phyloP scores from a whole-genome alignment of 2,113 vertebrate species.

The Solea solea region DNA sequence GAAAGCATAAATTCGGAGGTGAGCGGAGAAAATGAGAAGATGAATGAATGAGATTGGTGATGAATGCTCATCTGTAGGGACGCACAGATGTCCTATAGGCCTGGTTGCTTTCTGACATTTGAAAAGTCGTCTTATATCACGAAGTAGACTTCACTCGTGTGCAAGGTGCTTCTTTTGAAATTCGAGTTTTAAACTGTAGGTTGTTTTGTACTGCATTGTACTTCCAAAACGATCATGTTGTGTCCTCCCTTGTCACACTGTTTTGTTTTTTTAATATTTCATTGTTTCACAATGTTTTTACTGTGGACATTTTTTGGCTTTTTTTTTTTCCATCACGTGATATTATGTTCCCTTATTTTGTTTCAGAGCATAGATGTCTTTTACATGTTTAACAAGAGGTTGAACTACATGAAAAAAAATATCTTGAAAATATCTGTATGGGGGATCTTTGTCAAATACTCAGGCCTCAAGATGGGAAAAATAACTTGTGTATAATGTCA shows the following conservation, averaged over 20 bases:
- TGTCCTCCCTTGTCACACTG: constrained; percentile 20
- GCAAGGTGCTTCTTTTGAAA: constrained; percentile 65
- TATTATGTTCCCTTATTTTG: constrained; percentile 45
- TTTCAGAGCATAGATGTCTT: constrained; percentile 33
- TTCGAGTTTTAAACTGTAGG: constrained; percentile 55
- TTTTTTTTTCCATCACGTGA: constrained; percentile 24
- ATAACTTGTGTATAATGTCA: constrained; percentile 73
- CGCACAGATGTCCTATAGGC: constrained; percentile 39
- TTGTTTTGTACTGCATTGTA: constrained; percentile 65
- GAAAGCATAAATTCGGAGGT: constrained; percentile 44
- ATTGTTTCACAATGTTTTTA: constrained; percentile 44
- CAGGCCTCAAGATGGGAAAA: constrained; percentile 68
- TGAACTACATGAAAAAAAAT: constrained; percentile 46
- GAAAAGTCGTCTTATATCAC: constrained; percentile 59
- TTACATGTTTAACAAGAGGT: constrained; percentile 39
- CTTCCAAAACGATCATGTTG: constrained; percentile 57
- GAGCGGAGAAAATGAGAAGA: constrained; percentile 66
- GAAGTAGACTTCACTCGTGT: constrained; percentile 59
- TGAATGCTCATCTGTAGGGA: constrained; percentile 41
- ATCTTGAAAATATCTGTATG: constrained; percentile 37
- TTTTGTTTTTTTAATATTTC: constrained; percentile 18
- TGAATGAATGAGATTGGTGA: constrained; percentile 44
- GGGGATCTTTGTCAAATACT: constrained; percentile 61
- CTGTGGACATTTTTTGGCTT: constrained; percentile 20
- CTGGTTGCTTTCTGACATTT: constrained; percentile 59